These are phyloP conservation scores for Natator depressus DNA, from an alignment of 2,113 vertebrate genomes.

Conservation along the genomic window DNA sequence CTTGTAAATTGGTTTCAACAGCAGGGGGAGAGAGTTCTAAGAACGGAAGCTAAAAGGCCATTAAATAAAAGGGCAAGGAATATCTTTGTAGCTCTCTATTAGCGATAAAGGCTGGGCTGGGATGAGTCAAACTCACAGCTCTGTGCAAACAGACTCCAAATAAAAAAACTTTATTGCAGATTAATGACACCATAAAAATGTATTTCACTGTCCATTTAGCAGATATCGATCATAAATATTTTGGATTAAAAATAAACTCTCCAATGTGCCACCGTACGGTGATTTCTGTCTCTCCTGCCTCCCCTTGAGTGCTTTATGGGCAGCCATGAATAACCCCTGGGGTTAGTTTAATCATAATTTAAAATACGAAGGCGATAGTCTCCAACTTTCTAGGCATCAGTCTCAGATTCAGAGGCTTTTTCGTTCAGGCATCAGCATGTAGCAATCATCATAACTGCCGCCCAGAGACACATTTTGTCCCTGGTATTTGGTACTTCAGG, in stretches of 20 bases:
- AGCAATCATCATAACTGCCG: fast-evolving
- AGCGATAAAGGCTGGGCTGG: not conserved
- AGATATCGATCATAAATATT: conserved; percentile 17
- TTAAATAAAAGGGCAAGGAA: conserved; percentile 34
- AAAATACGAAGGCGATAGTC: not conserved
- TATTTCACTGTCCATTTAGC: conserved; percentile 1
- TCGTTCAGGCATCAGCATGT: not conserved
- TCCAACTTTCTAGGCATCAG: not conserved
- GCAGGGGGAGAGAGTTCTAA: not conserved
- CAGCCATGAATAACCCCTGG: not conserved
- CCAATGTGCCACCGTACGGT: not conserved
- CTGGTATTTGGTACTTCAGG: not conserved
- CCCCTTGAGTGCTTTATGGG: fast-evolving
- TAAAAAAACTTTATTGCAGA: not conserved
- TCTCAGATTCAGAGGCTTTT: fast-evolving
- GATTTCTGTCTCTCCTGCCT: not conserved
- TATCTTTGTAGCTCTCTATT: not conserved
- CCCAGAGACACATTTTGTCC: not conserved
- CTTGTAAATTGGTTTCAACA: not conserved
- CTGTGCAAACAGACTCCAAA: conserved; percentile 23
- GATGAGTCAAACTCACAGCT: conserved; percentile 18
- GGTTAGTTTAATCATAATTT: not conserved
- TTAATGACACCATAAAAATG: not conserved
- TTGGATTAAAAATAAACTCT: not conserved
- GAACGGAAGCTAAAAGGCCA: not conserved